Base-by-base conservation (phyloP, 2,797 vertebrate species). In the Heteromormyrus szaboi region DNA sequence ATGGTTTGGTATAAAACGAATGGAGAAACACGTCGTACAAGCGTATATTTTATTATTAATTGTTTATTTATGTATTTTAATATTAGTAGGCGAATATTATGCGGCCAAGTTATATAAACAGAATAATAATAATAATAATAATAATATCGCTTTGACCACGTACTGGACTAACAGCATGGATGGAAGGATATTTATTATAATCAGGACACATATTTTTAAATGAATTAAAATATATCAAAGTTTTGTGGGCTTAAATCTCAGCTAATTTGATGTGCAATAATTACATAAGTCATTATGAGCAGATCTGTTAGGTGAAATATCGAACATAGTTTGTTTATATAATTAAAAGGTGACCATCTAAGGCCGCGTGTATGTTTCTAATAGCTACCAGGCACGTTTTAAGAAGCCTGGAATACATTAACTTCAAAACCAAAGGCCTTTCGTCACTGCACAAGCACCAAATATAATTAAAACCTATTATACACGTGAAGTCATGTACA, bases 391-490 rank as follows among this genome's bases (percentile, higher is more conserved):
- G 83, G 25, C 48, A 51, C 25, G 22, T 85, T 51, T 51, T 50
- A 29, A 25, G 51, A 33, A 86, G 85, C 53, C 85, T 41, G 85
- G 53, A 25, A 25, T 86, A 86, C 17, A 56, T 54, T 86, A 41
- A 86, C 85, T 54, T 86, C 50, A 56, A 56, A 86, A 56, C 48
- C 53, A 86, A 59, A 44, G 53, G 17, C 33, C 19, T 86, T 59
- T 59, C 83, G 51, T 29, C 83, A 85, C 83, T 85, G 1, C n/a
- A 19, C 48, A 7, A 51, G 11, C 48, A 85, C 83, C 83, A 85
- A 85, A 85, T 51, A 51, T 29, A 85, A 85, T 85, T 85, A 85
- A 46, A 85, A 50, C 81, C 17, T 84, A 48, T 14, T 44, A 84
- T 25, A 51, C 81, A 84, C 81, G 11, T 17, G 22, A 53, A 9